Conservation (phyloP, 2,888 invertebrate genomes). For the Ethmia dodecea region DNA sequence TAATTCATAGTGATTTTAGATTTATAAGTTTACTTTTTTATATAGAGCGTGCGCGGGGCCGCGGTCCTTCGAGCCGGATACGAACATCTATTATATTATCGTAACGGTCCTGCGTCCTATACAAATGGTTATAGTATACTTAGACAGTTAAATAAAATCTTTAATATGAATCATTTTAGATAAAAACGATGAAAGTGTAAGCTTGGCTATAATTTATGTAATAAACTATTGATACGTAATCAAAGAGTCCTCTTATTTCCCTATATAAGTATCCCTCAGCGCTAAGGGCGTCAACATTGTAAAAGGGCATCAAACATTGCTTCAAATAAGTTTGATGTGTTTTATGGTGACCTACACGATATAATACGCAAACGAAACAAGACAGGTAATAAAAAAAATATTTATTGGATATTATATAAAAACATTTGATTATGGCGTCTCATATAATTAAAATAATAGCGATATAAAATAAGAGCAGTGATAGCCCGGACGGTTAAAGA, state of each 20-base stretch:
- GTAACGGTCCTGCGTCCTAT: constrained; percentile 38
- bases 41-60: constrained; percentile 46
- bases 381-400: too few species aligned
- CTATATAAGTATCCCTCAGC: neutral
- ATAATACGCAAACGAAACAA: too few species aligned
- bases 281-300: too few species aligned
- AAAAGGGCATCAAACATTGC: too few species aligned
- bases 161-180: constrained; percentile 60
- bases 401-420: too few species aligned
- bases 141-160: constrained; percentile 66
- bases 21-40: constrained; percentile 64
- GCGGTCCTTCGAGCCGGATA: constrained; percentile 14
- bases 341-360: too few species aligned
- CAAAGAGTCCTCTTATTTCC: constrained; percentile 33
- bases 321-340: too few species aligned
- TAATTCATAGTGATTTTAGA: constrained; percentile 71
- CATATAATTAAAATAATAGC: too few species aligned
- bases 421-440: too few species aligned
- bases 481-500: too few species aligned
- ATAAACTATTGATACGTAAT: constrained; percentile 73
- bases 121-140: constrained; percentile 48
- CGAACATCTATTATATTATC: constrained; percentile 23
- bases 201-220: constrained; percentile 77
- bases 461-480: too few species aligned
- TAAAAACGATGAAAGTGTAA: constrained; percentile 67